These are phyloP conservation scores for Lophius americanus DNA, from an alignment of 2,797 vertebrate genomes.

Conservation along the genomic window DNA sequence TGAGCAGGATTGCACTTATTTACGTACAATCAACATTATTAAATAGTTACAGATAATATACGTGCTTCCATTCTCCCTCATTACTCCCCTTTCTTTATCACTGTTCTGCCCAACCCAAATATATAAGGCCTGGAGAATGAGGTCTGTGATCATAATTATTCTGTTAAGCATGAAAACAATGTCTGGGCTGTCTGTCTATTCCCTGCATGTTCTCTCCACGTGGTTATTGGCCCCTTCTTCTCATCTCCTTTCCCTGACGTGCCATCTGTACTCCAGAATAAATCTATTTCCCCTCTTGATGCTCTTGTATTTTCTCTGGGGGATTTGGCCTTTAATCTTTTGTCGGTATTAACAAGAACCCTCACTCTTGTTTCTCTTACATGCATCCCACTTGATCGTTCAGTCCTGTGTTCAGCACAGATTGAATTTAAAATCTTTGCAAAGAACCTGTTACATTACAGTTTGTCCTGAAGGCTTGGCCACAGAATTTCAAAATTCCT, in stretches of 20 bases:
- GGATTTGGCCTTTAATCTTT: slow-evolving; percentile 59
- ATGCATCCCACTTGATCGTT: slow-evolving; percentile 46
- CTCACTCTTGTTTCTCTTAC: slow-evolving; percentile 35
- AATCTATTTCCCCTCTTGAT: slow-evolving; percentile 57
- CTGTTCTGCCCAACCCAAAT: slow-evolving; percentile 41
- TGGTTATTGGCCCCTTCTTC: slow-evolving; percentile 30
- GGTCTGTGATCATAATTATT: slow-evolving; percentile 68
- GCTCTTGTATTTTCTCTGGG: slow-evolving; percentile 53
- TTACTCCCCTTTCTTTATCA: slow-evolving; percentile 9
- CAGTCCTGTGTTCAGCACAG: slow-evolving; percentile 25
- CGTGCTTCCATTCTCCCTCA: slow-evolving; percentile 16
- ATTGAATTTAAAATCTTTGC: slow-evolving; percentile 48
- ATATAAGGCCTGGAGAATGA: slow-evolving; percentile 54
- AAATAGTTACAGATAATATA: slow-evolving; percentile 48
- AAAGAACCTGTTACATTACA: slow-evolving; percentile 11
- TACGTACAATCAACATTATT: slow-evolving; percentile 41
- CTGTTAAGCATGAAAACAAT: slow-evolving; percentile 72
- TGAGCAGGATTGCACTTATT: slow-evolving; percentile 27
- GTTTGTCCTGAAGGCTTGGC: slow-evolving; percentile 20
- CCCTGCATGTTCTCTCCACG: slow-evolving; percentile 26
- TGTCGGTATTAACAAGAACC: slow-evolving; percentile 49
- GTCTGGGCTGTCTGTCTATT: slow-evolving; percentile 40
- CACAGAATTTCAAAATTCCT: slow-evolving; percentile 33
- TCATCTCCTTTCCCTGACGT: slow-evolving; percentile 17
- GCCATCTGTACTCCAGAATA: slow-evolving; percentile 60